Conservation (phyloP, 2,888 invertebrate species). For the Acanthosepion esculentum region DNA sequence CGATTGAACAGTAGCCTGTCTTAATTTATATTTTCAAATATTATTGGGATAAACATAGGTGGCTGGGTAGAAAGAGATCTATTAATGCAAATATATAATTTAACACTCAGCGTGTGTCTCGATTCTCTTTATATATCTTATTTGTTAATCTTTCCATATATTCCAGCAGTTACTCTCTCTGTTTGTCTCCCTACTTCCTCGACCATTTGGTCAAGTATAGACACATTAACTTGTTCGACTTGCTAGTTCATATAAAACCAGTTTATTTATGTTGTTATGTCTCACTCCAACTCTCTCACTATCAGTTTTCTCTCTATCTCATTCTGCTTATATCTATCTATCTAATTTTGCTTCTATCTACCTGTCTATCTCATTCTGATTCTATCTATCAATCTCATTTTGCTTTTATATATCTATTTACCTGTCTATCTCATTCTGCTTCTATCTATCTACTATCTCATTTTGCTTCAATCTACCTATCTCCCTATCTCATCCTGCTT, state of each 20-base stretch:
- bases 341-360: no score
- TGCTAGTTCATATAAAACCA: not conserved
- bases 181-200: not conserved
- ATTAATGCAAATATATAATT: slow-evolving; percentile 1
- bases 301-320: no score
- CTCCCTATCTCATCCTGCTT: no score
- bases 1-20: not conserved
- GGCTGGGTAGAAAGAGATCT: not conserved
- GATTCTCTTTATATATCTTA: not conserved
- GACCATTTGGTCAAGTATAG: not conserved
- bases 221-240: not conserved
- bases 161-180: not conserved
- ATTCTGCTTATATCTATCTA: no score
- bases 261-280: not conserved
- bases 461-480: no score
- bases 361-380: no score
- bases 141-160: not conserved
- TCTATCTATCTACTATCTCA: no score
- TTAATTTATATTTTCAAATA: slow-evolving; percentile 21
- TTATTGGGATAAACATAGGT: not conserved
- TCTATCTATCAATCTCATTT: no score
- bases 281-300: not conserved
- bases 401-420: not conserved
- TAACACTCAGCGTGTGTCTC: not conserved
- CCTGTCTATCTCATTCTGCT: no score